phyloP scores from a whole-genome alignment of 2,888 invertebrate genomes.

The Dicyrtomina minuta region DNA sequence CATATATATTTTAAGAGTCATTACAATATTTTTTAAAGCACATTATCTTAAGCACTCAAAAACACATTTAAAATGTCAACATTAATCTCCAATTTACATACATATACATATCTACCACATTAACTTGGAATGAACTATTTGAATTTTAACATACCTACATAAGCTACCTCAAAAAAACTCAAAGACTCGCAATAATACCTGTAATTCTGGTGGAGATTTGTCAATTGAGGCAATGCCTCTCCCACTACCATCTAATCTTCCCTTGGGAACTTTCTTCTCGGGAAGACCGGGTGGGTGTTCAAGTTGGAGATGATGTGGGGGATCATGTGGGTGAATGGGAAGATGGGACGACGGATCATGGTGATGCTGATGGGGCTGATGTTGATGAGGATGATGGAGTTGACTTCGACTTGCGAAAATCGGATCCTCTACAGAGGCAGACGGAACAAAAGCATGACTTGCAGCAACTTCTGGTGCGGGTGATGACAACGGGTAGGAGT shows the following conservation, averaged over 20 bases:
- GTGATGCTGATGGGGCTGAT: slow-evolving; percentile 2
- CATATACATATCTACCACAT: too few relatives aligned
- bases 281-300: slow-evolving; percentile 14
- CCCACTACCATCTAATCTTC: slow-evolving; percentile 59
- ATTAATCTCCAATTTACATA: too few relatives aligned
- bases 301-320: slow-evolving; percentile 5
- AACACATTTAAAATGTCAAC: neutral
- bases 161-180: too few relatives aligned
- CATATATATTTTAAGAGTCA: neutral
- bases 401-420: slow-evolving; percentile 21
- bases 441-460: slow-evolving; percentile 4
- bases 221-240: slow-evolving; percentile 30
- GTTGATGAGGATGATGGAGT: neutral
- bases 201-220: slow-evolving; percentile 47
- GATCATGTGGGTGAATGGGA: slow-evolving; percentile 3
- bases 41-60: too few relatives aligned
- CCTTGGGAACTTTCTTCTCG: slow-evolving; percentile 5
- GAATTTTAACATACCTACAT: too few relatives aligned
- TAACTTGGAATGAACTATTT: too few relatives aligned
- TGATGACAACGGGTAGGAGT: too few relatives aligned
- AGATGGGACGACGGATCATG: neutral
- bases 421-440: slow-evolving; percentile 16
- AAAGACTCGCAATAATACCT: too few relatives aligned
- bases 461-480: too few relatives aligned
- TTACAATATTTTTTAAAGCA: neutral